phyloP scores from a whole-genome alignment of 2,797 vertebrate species.

The Chelonia mydas region DNA sequence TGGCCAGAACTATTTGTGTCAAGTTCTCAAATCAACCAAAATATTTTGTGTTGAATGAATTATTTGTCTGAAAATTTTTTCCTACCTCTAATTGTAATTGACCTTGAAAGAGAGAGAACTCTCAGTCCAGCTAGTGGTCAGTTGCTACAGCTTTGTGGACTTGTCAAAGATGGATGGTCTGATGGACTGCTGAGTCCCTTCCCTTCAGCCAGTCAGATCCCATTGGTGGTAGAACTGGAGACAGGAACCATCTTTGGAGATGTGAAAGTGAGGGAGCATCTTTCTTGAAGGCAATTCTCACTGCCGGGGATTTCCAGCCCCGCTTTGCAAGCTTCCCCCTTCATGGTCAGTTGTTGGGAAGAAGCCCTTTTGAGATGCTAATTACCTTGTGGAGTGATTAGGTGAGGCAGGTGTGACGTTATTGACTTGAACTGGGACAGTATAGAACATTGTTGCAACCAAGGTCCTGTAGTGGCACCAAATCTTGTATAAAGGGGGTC shows the following conservation, averaged over 20 bases:
- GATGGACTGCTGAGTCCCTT: slow-evolving; percentile 25
- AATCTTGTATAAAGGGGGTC: too few relatives aligned
- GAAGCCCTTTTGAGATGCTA: background rate
- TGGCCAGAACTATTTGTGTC: too few relatives aligned
- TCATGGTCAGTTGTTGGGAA: background rate
- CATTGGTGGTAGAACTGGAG: background rate
- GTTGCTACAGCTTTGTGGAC: background rate
- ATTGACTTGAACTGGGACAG: too few relatives aligned
- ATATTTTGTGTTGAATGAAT: background rate
- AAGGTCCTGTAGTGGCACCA: too few relatives aligned
- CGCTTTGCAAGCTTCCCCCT: background rate
- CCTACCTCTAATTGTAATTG: background rate
- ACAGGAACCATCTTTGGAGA: background rate
- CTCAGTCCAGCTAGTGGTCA: background rate
- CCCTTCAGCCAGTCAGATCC: slow-evolving; percentile 8
- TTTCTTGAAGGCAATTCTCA: background rate
- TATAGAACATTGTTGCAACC: too few relatives aligned
- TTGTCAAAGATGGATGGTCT: slow-evolving; percentile 20
- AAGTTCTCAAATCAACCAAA: too few relatives aligned
- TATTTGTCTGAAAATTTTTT: background rate
- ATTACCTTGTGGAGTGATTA: background rate
- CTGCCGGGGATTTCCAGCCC: background rate
- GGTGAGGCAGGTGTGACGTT: too few relatives aligned
- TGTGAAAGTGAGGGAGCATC: background rate
- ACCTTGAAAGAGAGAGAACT: slow-evolving; percentile 40